phyloP scores from a whole-genome alignment of 2,113 vertebrate genomes.

The Crocuta crocuta region DNA sequence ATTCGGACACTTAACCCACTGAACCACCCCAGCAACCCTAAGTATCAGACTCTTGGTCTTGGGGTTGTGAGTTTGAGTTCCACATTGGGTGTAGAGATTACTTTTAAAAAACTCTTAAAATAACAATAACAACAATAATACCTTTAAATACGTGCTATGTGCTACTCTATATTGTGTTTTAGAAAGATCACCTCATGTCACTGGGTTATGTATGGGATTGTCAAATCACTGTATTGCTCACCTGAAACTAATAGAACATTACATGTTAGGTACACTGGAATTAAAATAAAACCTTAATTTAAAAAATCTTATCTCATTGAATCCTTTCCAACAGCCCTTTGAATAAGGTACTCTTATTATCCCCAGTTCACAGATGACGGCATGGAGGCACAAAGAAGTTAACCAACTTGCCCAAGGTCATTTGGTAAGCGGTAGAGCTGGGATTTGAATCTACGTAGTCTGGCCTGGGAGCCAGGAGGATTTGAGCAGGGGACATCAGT shows the following conservation, averaged over 20 bases:
- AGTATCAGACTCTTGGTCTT: too few relatives aligned
- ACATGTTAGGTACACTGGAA: background rate
- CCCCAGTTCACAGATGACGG: conserved; percentile 7
- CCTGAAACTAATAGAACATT: background rate
- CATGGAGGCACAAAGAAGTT: background rate
- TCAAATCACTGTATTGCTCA: background rate
- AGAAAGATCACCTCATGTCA: background rate
- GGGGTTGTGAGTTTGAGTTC: too few relatives aligned
- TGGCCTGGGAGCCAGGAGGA: background rate
- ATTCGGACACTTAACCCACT: too few relatives aligned
- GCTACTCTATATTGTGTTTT: background rate
- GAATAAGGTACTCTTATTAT: background rate
- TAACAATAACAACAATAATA: background rate
- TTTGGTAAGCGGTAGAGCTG: background rate
- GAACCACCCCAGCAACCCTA: too few relatives aligned
- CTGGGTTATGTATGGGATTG: too few relatives aligned
- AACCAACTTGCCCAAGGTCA: background rate
- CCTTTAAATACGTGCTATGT: background rate
- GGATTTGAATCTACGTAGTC: background rate
- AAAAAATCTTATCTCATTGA: background rate
- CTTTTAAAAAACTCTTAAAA: background rate
- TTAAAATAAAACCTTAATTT: background rate
- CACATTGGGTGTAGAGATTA: too few relatives aligned
- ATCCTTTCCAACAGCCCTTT: background rate
- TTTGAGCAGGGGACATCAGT: background rate